Evolutionary conservation across 2,888 invertebrate species (phyloP).

Genomic region (Trissoscelio sp.): DNA sequence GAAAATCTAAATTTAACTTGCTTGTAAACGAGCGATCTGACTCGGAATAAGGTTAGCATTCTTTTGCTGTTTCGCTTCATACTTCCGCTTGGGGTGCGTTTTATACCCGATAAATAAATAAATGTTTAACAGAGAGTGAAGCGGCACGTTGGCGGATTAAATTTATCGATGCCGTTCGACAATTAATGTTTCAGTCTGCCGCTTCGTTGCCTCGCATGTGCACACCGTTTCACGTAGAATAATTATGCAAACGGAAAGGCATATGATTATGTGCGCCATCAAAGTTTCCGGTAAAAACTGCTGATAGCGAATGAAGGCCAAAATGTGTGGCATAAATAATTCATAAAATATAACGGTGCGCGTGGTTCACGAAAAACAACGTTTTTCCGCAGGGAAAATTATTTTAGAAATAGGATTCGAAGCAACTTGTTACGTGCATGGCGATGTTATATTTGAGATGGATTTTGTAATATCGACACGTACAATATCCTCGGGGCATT

Average conservation of each 20-base stretch:
- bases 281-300: slow-evolving; percentile 14
- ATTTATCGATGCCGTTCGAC: slow-evolving; percentile 31
- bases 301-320: slow-evolving; percentile 15
- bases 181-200: slow-evolving; percentile 27
- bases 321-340: slow-evolving; percentile 31
- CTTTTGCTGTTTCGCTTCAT: slow-evolving; percentile 45
- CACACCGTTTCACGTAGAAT: slow-evolving; percentile 13
- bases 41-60: slow-evolving; percentile 58
- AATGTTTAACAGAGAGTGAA: slow-evolving; percentile 37
- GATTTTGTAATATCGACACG: slow-evolving; percentile 60
- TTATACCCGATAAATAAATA: slow-evolving; percentile 62
- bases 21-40: too few relatives aligned
- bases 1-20: too few relatives aligned
- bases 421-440: slow-evolving; percentile 24
- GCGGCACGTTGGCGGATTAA: slow-evolving; percentile 31
- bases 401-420: slow-evolving; percentile 30
- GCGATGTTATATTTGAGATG: slow-evolving; percentile 24
- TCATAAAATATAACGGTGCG: slow-evolving; percentile 17
- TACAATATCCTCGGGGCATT: slow-evolving; percentile 43
- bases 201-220: slow-evolving; percentile 5
- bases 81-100: slow-evolving; percentile 33
- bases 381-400: slow-evolving; percentile 29
- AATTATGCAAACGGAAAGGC: slow-evolving; percentile 31
- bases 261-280: slow-evolving; percentile 15
- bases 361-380: slow-evolving; percentile 15